A percentile compares a stretch with the other conserved stretches of the same genome.
These are phyloP conservation scores for Dendropsophus ebraccatus DNA, from an alignment of 2,113 vertebrate species.

Conservation along the genomic window DNA sequence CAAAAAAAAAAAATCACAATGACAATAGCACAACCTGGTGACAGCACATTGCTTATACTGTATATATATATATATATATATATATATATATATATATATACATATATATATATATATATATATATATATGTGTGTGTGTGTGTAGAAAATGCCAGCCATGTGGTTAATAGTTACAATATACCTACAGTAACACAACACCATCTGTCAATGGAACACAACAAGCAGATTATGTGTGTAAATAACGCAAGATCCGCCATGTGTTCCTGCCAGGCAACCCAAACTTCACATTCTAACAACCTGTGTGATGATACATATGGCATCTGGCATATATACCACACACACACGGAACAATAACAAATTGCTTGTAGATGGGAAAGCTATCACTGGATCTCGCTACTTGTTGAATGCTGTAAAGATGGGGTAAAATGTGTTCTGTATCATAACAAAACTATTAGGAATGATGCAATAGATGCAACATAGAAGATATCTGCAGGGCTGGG, in stretches of 20 bases:
- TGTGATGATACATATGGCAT: not conserved
- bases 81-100: too few species aligned
- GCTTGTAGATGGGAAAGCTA: not conserved
- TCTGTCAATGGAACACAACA: not conserved
- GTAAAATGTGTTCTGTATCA: too few species aligned
- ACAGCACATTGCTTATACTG: too few species aligned
- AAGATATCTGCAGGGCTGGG: not conserved
- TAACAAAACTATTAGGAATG: not conserved
- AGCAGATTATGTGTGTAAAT: not conserved
- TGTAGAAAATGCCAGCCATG: not conserved
- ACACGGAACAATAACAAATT: not conserved
- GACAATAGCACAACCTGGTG: not conserved
- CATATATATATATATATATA: too few species aligned
- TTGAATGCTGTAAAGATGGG: not conserved
- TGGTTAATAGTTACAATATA: not conserved
- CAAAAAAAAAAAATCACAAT: not conserved
- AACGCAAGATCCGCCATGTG: slow-evolving; percentile 1
- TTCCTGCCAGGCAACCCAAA: slow-evolving; percentile 21
- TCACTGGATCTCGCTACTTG: not conserved
- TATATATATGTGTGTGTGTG: too few species aligned
- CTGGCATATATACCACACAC: not conserved
- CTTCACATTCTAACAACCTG: not conserved
- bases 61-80: too few species aligned
- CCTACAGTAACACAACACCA: not conserved
- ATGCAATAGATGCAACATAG: not conserved